Evolutionary conservation across 2,888 invertebrate species (phyloP), one percentile per base, ranked within the genome.

Genomic region (Phengaris alcon): DNA sequence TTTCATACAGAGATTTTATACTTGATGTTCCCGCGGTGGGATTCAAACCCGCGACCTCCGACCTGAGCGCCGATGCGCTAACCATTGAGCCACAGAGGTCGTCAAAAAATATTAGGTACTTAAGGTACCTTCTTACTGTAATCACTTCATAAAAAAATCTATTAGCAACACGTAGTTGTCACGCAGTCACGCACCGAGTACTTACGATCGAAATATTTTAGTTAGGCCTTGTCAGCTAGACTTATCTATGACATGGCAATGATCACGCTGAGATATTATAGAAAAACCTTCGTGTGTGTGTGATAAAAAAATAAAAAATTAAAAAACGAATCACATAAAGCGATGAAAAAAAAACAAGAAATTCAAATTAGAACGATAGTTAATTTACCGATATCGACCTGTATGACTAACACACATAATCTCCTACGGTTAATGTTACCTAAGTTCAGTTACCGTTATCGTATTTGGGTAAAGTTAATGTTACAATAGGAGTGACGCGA

Each of bases 401-500:
- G 68, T 44, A 7, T 68, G 46, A 68, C 46, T 13, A 44, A 59
- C 57, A 35, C 0, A 35, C 35, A 35, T 35, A 3, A 35, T 68
- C 69, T 69, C 4, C 9, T 13, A 35, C 35, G 0, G 35, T 68
- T 46, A 69, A 48, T 6, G 35, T 52, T 35, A 72, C 72, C 22
- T 72, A 54, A 35, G 54, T 54, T 13, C 15, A 6, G 9, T 51
- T 54, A 52, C 72, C 72, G 72, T 72, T 72, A 72, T 12, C 46
- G 44, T 68, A 68, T 64, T 70, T 10, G 52, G 70, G 70, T 70
- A 70, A 72, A 44, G 35, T 51, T 51, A 52, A 12, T 51, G 72
- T 69, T 72, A 72, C 70, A 70, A 70, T 70, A 51, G 70, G 22
- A 52, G 69, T 72, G 54, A 72, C 72, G 72, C 35, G 44, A 35